Evolutionary conservation across 2,113 vertebrate species (phyloP).

Genomic region (Xyliphius kryptos): DNA sequence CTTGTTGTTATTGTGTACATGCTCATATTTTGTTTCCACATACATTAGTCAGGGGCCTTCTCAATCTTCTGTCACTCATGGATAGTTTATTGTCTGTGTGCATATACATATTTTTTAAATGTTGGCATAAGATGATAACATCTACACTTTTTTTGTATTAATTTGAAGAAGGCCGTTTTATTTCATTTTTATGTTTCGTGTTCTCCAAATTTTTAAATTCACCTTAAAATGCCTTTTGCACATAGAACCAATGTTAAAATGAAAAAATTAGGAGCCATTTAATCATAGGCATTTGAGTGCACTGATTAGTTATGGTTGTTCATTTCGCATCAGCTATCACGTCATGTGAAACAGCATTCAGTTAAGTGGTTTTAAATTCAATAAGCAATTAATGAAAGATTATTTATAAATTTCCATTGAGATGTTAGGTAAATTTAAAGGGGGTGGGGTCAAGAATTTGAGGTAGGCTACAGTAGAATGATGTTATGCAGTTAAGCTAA

Average conservation of each 20-base stretch:
- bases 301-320: constrained; percentile 6
- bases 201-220: background rate
- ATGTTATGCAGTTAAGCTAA: too few relatives aligned
- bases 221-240: too few relatives aligned
- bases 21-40: background rate
- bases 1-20: background rate
- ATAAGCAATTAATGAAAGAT: background rate
- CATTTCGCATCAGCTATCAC: background rate
- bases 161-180: background rate
- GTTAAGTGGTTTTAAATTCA: background rate
- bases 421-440: background rate
- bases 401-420: background rate
- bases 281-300: background rate
- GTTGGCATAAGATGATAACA: background rate
- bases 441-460: background rate
- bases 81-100: background rate
- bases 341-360: constrained; percentile 11
- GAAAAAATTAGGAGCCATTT: too few relatives aligned
- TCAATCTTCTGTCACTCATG: background rate
- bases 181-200: background rate
- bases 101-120: background rate
- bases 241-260: too few relatives aligned
- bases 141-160: background rate
- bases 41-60: background rate
- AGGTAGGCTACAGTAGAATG: too few relatives aligned